Evolutionary conservation across 2,797 vertebrate species (phyloP).

Genomic region (Myotis daubentonii): DNA sequence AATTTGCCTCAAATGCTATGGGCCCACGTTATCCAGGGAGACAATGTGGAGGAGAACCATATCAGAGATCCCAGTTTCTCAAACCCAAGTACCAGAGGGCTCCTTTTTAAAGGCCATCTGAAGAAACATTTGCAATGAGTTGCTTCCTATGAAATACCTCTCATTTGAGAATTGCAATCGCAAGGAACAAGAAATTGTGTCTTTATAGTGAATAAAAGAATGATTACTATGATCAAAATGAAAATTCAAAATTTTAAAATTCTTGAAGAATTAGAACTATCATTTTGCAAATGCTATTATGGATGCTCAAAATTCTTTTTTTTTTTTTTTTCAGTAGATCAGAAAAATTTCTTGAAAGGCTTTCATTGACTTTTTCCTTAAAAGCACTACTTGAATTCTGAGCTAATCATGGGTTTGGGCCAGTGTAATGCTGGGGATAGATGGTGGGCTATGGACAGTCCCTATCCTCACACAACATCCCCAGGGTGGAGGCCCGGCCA

Average conservation of each 20-base stretch:
- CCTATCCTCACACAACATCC: neutral
- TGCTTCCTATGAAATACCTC: neutral
- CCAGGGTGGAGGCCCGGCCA: neutral
- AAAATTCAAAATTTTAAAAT: slow-evolving; percentile 13
- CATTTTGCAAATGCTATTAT: neutral
- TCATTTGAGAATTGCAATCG: neutral
- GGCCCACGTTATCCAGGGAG: neutral
- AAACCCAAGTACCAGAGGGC: neutral
- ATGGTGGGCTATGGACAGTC: neutral
- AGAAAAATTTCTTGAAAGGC: slow-evolving; percentile 10
- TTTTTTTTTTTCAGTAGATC: neutral
- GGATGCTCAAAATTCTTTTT: neutral
- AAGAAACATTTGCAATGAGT: neutral
- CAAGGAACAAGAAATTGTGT: neutral
- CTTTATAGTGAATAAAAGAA: neutral
- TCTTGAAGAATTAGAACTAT: neutral
- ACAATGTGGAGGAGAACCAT: neutral
- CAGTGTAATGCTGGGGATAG: neutral
- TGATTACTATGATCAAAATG: neutral
- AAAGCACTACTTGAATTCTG: neutral
- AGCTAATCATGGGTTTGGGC: neutral
- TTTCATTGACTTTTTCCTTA: neutral
- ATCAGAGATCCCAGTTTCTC: neutral
- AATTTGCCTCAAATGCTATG: neutral
- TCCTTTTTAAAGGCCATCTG: neutral